Evolutionary conservation across 2,113 vertebrate genomes (phyloP), one percentile per base, ranked within the genome.

Genomic region (Dicerorhinus sumatrensis): DNA sequence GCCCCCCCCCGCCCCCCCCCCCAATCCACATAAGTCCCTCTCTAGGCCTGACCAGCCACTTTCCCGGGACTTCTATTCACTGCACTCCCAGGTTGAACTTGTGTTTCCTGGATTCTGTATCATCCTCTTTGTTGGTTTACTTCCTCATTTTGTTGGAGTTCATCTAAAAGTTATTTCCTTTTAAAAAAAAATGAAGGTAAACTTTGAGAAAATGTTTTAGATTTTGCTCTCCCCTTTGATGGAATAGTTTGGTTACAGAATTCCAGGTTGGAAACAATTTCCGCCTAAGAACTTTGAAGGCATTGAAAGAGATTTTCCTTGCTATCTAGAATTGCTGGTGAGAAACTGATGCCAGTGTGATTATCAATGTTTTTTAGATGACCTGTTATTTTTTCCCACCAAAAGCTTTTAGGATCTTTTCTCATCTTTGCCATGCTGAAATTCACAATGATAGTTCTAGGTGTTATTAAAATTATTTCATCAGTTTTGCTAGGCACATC

Each of bases 171-270:
- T 83, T 65, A 72, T 39, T 67, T 96, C 82, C 62, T 72, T 94
- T 20, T 2, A 76, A 76, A 84, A 39, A 39, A 69, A 95, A 88
- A 39, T 2, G 13, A 65, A 67, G 69, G 23, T 62, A 63, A 85
- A 56, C n/a, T 56, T 77, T 65, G 81, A 87, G 46, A 94, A 83
- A 70, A 70, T 48, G 42, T 67, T 91, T 88, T 39, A 48, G 33
- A 65, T 82, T 60, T 60, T 77, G 21, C 58, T 27, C 36, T 91
- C 10, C 8, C 42, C 56, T 29, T 90, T 42, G 48, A 80, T 14
- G 25, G 27, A 51, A 51, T 7, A 65, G 9, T 54, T 54, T 79
- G 72, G 67, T 33, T n/a, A 65, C 31, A 39, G 72, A 84, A 95
- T 73, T 72, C 11, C 73, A 42, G 48, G 23, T 17, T 90, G 90